These are phyloP conservation scores for Eucidaris tribuloides DNA, from an alignment of 35 echinoderm and acorn worm species.

Conservation along the genomic window DNA sequence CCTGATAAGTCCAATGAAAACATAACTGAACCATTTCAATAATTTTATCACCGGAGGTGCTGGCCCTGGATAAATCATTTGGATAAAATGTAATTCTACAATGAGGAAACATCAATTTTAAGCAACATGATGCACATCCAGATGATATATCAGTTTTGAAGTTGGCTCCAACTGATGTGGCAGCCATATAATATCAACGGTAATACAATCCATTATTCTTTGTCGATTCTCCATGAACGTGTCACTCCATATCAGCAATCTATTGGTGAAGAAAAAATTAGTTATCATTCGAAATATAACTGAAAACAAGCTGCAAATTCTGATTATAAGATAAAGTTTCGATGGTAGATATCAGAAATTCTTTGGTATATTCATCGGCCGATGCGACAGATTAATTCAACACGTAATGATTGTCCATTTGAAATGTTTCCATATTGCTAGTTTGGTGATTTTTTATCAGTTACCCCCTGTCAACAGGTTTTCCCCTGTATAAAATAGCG, in stretches of 20 bases:
- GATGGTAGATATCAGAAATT: constrained; percentile 39
- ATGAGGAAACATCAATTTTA: too few relatives aligned
- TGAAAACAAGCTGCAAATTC: constrained; percentile 10
- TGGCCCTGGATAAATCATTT: too few relatives aligned
- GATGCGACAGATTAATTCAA: constrained; percentile 42
- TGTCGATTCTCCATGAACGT: background rate
- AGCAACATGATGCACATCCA: too few relatives aligned
- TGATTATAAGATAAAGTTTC: constrained; percentile 47
- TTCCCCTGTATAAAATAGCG: constrained; percentile 1
- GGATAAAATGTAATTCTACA: too few relatives aligned
- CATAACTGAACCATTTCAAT: too few relatives aligned
- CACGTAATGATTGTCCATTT: constrained; percentile 20
- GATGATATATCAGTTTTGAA: too few relatives aligned
- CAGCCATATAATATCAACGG: too few relatives aligned
- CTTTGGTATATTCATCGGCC: constrained; percentile 45
- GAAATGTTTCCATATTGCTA: constrained; percentile 42
- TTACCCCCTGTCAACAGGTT: constrained; percentile 44
- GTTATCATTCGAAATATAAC: background rate
- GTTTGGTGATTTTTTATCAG: constrained; percentile 65
- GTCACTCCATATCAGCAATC: background rate
- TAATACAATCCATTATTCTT: too few relatives aligned
- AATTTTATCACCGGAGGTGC: too few relatives aligned
- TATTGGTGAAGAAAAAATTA: constrained; percentile 34
- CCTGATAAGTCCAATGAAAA: too few relatives aligned
- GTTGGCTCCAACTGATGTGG: too few relatives aligned